Percentiles rank a stretch among this genome's conserved stretches.
phyloP scores from a whole-genome alignment of 2,797 vertebrate genomes.

The Microcaecilia unicolor region DNA sequence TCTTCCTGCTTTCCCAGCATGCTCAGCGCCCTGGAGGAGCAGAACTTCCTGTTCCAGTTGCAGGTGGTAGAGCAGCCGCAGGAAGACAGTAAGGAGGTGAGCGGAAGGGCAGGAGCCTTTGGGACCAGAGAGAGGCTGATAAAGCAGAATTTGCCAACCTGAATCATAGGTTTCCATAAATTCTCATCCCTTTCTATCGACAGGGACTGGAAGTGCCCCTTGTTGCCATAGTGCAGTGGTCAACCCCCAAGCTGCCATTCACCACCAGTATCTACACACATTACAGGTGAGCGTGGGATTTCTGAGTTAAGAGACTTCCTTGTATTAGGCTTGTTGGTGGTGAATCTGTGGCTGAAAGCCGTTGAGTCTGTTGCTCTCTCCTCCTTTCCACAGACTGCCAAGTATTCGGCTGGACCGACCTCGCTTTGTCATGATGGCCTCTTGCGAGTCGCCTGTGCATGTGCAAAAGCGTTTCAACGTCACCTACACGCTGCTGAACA shows the following conservation, averaged over 20 bases:
- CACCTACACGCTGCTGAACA: constrained; percentile 83
- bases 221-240: constrained; percentile 85
- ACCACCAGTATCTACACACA: constrained; percentile 88
- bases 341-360: no score
- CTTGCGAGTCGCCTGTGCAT: constrained; percentile 68
- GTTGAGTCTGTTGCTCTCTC: neutral
- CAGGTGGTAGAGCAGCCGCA: constrained; percentile 71
- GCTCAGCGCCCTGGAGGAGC: constrained; percentile 82
- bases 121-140: no score
- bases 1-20: constrained; percentile 69
- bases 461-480: constrained; percentile 77
- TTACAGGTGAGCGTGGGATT: constrained; percentile 57
- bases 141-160: no score
- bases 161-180: no score
- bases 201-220: constrained; percentile 86
- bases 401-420: constrained; percentile 80
- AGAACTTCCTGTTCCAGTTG: constrained; percentile 87
- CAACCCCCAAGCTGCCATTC: constrained; percentile 82
- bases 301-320: neutral
- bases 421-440: constrained; percentile 81
- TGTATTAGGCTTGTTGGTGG: neutral
- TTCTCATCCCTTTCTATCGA: neutral
- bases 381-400: constrained; percentile 52
- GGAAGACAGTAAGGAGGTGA: constrained; percentile 71
- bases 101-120: no score